phyloP scores from a whole-genome alignment of 2,797 vertebrate genomes.

The Sebastes nivosus region DNA sequence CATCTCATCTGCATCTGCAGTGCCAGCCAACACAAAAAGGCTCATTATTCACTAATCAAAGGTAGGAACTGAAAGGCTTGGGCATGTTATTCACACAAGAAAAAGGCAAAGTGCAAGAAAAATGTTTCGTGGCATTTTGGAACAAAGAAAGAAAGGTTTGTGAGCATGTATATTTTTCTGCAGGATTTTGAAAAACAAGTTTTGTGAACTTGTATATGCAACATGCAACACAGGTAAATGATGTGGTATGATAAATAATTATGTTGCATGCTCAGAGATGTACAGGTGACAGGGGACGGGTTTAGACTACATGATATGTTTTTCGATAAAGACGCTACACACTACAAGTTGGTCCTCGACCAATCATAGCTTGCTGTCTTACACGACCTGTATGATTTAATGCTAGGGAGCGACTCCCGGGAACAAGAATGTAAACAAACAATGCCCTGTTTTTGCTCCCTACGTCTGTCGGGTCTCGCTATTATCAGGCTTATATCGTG shows the following conservation, averaged over 20 bases:
- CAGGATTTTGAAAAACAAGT: not conserved
- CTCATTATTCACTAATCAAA: not conserved
- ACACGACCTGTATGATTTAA: fast-evolving
- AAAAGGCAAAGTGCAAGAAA: not conserved
- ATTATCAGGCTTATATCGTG: not conserved
- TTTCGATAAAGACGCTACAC: not conserved
- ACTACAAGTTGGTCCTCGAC: not conserved
- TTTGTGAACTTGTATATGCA: not conserved
- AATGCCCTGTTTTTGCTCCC: not conserved
- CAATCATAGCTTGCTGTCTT: not conserved
- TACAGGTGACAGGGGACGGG: not conserved
- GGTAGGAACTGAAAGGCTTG: not conserved
- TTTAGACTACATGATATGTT: not conserved
- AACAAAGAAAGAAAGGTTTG: not conserved
- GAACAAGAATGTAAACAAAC: not conserved
- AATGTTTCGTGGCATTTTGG: not conserved
- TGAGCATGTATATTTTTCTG: not conserved
- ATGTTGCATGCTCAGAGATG: not conserved
- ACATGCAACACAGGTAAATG: not conserved
- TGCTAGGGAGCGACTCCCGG: too few relatives aligned
- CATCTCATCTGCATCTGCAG: not conserved
- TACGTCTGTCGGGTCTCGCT: not conserved
- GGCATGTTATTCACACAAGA: not conserved
- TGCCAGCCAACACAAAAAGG: not conserved
- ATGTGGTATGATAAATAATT: not conserved